Conservation (phyloP, 2,113 vertebrate genomes). For the Odontophorus gujanensis region DNA sequence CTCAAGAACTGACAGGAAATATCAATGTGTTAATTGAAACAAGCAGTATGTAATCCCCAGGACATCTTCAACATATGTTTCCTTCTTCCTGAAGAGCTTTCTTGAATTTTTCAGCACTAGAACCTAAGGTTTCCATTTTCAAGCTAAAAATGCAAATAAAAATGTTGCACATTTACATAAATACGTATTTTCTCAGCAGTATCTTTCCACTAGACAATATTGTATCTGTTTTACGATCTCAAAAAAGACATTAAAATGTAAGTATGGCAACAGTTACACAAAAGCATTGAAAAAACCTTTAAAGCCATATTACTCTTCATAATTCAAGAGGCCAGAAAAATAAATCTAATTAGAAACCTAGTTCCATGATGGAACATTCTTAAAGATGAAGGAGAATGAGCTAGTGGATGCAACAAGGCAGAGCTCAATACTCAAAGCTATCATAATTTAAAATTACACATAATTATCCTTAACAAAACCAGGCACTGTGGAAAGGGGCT, state of each 20-base stretch:
- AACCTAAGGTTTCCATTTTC: neutral
- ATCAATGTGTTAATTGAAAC: constrained; percentile 64
- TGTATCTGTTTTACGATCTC: neutral
- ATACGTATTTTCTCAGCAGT: constrained; percentile 10
- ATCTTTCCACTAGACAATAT: neutral
- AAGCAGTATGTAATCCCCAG: constrained; percentile 3
- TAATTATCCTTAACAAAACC: constrained; percentile 79
- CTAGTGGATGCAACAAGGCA: constrained; percentile 59
- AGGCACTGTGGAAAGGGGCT: constrained; percentile 70
- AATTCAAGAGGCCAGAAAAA: constrained; percentile 51
- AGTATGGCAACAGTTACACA: neutral
- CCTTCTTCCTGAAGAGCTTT: constrained; percentile 35
- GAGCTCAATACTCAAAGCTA: constrained; percentile 75
- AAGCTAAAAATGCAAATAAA: constrained; percentile 30
- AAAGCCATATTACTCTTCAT: neutral
- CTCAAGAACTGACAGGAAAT: constrained; percentile 37
- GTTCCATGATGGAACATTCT: constrained; percentile 37
- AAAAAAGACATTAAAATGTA: neutral
- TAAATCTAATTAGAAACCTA: constrained; percentile 46
- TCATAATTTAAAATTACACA: constrained; percentile 78
- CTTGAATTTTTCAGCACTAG: constrained; percentile 26
- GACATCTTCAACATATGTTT: constrained; percentile 56
- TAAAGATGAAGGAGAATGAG: constrained; percentile 62
- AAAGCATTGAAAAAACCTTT: neutral
- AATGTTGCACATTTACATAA: constrained; percentile 2